Base-by-base conservation (phyloP, 1,140 invertebrate species). In the Pseudomyrmex dendroicus region DNA sequence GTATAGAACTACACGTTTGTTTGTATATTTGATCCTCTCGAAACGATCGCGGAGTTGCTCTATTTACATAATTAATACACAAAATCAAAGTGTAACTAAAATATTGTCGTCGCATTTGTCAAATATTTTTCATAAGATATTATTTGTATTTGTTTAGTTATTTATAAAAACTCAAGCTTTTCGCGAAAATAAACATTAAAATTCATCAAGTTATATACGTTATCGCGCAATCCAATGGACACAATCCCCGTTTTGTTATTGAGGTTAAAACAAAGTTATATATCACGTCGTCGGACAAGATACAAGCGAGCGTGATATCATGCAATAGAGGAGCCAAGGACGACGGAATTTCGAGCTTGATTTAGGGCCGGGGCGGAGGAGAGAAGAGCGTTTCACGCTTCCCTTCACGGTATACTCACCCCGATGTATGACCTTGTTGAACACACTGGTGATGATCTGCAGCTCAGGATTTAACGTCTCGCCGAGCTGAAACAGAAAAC, bases 391-490 rank as follows among this genome's bases (percentile, higher is more conserved):
- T 50, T 61, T 72, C 50, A 72, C 54, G 66, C n/a, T 50, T 44
- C 12, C 22, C 46, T 12, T 48, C 66, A 25, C 22, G 13, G 35
- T 13, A 48, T 72, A 94, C 95, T 96, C 93, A 98, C 97, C 97
- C 95, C 96, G 96, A 90, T 96, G 97, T 85, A 95, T 95, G 74
- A 98, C 97, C 95, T 97, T 97, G 89, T 96, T 97, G 92, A 98
- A 97, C 77, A 97, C 97, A 90, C 96, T 98, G n/a, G 97, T 98
- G 91, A 98, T 96, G 88, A 98, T 96, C 88, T 97, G 95, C 59
- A 98, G 93, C 92, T 98, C 98, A 9, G 96, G 96, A 93, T 98
- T 98, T 82, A 97, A 96, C 52, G 96, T 96, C 86, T 98, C 97
- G 20, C 97, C 97, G 88, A 98, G 96, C 97, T 98, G 94, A 73